These are phyloP conservation scores for Cottus gobio DNA, from an alignment of 2,113 vertebrate species.

Conservation along the genomic window DNA sequence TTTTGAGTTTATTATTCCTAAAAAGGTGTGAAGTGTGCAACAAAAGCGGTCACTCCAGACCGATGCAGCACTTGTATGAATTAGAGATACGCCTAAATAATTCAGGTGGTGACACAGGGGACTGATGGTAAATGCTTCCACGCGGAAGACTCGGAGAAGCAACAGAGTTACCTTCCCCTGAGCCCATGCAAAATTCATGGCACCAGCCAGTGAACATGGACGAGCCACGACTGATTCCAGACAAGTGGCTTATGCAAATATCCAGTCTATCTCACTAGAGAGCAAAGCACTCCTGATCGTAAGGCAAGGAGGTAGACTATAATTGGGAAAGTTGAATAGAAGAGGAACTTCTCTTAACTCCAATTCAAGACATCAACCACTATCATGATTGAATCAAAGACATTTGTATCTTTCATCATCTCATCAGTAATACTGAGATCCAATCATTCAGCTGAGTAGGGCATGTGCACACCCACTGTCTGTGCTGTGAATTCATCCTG, in stretches of 20 bases:
- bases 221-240: constrained; percentile 44
- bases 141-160: constrained; percentile 73
- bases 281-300: constrained; percentile 29
- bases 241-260: constrained; percentile 46
- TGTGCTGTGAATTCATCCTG: not conserved
- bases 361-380: not conserved
- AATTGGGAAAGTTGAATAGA: not conserved
- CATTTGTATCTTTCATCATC: not conserved
- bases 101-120: constrained; percentile 77
- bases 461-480: constrained; percentile 9
- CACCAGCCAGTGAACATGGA: constrained; percentile 53
- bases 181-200: constrained; percentile 78
- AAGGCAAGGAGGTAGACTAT: not conserved
- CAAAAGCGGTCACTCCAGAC: constrained; percentile 32
- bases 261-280: not conserved
- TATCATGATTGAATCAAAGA: not conserved
- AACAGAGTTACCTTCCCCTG: constrained; percentile 75
- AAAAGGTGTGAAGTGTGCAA: constrained; percentile 70
- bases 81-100: constrained; percentile 84
- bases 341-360: not conserved
- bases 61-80: constrained; percentile 73
- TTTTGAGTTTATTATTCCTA: constrained; percentile 29
- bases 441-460: not conserved
- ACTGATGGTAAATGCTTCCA: constrained; percentile 79
- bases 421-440: not conserved